A percentile compares a stretch with the other conserved stretches of the same genome.
These are phyloP conservation scores for Todiramphus saurophagus DNA, from an alignment of 2,113 vertebrate species.

Conservation along the genomic window DNA sequence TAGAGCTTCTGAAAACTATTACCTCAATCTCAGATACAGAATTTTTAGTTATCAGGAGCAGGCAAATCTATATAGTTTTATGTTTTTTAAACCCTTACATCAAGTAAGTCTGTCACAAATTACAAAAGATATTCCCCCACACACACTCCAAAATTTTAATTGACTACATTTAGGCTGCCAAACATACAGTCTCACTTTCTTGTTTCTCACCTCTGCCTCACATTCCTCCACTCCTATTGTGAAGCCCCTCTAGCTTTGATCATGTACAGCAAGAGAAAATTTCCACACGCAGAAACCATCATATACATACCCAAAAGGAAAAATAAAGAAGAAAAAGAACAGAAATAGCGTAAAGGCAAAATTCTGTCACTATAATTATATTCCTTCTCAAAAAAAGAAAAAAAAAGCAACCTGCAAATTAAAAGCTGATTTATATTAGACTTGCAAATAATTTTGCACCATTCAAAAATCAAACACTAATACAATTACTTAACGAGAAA, in stretches of 20 bases:
- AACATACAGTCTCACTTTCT: neutral
- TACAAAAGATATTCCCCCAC: neutral
- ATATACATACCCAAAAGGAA: neutral
- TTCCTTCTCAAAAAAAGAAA: neutral
- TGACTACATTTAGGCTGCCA: neutral
- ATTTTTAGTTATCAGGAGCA: conserved; percentile 3
- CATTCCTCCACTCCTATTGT: neutral
- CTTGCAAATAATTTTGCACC: conserved; percentile 1
- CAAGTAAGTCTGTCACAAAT: neutral
- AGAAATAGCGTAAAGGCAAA: neutral
- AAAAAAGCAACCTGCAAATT: neutral
- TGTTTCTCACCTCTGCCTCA: neutral
- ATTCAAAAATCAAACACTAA: conserved; percentile 16
- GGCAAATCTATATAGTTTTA: neutral
- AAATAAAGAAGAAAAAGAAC: neutral
- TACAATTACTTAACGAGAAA: conserved; percentile 30
- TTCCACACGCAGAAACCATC: neutral
- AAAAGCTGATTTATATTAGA: conserved; percentile 2
- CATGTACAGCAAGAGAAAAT: neutral
- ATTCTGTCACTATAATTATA: neutral
- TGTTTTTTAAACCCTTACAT: neutral
- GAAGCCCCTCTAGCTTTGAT: neutral
- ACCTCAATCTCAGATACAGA: neutral
- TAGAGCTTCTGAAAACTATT: conserved; percentile 13
- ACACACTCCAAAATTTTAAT: neutral